Evolutionary conservation across 1,140 invertebrate species (phyloP), one percentile per base, ranked within the genome.

Genomic region (Glossosoma conforme): DNA sequence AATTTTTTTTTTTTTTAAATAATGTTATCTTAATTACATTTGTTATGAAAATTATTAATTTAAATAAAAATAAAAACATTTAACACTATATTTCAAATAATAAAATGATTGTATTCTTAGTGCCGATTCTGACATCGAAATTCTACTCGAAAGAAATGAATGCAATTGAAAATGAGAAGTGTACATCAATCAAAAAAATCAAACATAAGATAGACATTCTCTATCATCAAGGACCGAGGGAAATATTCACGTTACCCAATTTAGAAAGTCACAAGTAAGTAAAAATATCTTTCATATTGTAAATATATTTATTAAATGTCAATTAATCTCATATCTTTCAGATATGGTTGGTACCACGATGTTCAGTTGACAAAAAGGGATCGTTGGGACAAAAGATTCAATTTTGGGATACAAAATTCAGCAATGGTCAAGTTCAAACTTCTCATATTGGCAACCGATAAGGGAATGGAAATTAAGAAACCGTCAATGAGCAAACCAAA

Each of bases 341-440:
- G 68, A 47, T 71, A 71, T 62, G 69, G 69, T 8, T 71, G 67
- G 67, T 68, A 66, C 54, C 58, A 66, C 15, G 19, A 60, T 35
- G 37, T 58, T 2, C 47, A 54, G 33, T 58, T 66, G 42, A 58
- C 60, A 18, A 58, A 66, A 37, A 46, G 44, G 19, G 44, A 59
- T 44, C 41, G 10, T 22, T 44, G 20, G 15, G 63, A 67, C 41
- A 56, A 42, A 46, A 60, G 59, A 49, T 56, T 69, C 28, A 52
- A 62, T 56, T 68, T 65, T 53, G 60, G 60, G 15, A 68, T 65
- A 48, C 46, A 53, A 17, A 62, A 58, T 14, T 62, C 67, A 36
- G 48, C 55, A 37, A 58, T 72, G 50, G 58, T 70, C 1, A 61
- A 59, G 52, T 66, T 69, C 52, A 63, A 65, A 55, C 44, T 71